Base-by-base conservation (phyloP, 92 coral and sea anemone species). In the Umimayanthus kanabou region DNA sequence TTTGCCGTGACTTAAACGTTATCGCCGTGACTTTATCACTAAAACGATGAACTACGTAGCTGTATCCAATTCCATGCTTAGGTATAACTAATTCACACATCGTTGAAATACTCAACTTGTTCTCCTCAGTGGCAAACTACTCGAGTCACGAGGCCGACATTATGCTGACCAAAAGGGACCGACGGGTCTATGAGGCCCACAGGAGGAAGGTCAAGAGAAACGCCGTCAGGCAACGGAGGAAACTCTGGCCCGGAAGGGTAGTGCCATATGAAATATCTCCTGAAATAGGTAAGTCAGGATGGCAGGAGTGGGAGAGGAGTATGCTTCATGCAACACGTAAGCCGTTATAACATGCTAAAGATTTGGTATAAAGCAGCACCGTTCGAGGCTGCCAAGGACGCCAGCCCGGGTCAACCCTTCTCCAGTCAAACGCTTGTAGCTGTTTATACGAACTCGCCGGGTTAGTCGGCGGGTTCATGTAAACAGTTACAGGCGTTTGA, bases 101-200 rank as follows among this genome's bases (percentile, higher is more conserved):
- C 7, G 33, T 55, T 50, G 42, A 50, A 47, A 29, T 47, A 79
- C 22, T 79, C 9, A 2, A 8, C 33, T 8, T 73, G 6, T 14
- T 39, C 10, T 37, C 57, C 33, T 37, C 88, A 95, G 98, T 92
- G 92, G 69, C 94, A 3, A 91, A 91, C 58, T 87, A 76, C 89
- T 85, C 94, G 16, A 95, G 88, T 45, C 93, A 96, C 73, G 98
- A 96, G 82, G 98, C 93, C 39, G 98, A 96, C 14, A 96, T 96
- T 23, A 94, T 89, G 61, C 89, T 96, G 29, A 93, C 97, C 61
- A 94, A 94, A 40, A 91, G 95, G 30, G 98, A 96, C 90, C 85
- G 90, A 43, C 89, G 88, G 20, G 94, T 93, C 30, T 93, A 94
- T 30, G 85, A 87, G 39, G 84, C 47, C 55, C 80, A 45, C 40